These are phyloP conservation scores for Drosophila parthenogenetica DNA, from an alignment of 2,888 invertebrate species.

Conservation along the genomic window DNA sequence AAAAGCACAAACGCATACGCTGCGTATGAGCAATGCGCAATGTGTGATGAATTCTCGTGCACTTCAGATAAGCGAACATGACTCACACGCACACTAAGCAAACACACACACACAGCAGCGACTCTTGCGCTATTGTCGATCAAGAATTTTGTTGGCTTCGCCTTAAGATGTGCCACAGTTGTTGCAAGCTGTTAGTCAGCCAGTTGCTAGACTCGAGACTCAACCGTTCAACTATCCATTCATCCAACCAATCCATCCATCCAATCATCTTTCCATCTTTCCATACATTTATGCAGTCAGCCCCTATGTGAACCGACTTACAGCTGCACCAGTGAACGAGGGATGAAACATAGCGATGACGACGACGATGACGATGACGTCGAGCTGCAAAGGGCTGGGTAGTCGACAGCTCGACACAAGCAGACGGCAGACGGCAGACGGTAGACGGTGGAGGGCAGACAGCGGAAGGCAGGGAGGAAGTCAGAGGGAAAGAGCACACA, in stretches of 20 bases:
- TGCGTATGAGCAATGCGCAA: conserved; percentile 48
- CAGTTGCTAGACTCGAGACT: conserved; percentile 55
- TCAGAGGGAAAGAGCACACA: conserved; percentile 13
- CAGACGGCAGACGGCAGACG: conserved; percentile 14
- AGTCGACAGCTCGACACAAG: conserved; percentile 18
- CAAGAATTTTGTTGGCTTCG: background rate
- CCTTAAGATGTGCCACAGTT: conserved; percentile 27
- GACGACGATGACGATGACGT: conserved; percentile 32
- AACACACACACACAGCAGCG: conserved; percentile 6
- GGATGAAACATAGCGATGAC: conserved; percentile 68
- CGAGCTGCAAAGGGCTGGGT: conserved; percentile 27
- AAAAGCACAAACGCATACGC: conserved; percentile 64
- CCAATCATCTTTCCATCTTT: background rate
- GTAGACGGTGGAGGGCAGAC: conserved; percentile 22
- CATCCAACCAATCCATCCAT: background rate
- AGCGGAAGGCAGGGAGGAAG: conserved; percentile 3
- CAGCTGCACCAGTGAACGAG: conserved; percentile 65
- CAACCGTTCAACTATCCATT: background rate
- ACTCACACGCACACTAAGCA: conserved; percentile 34
- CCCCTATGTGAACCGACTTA: conserved; percentile 64
- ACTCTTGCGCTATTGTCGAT: background rate
- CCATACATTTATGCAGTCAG: conserved; percentile 20
- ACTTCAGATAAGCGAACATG: conserved; percentile 44
- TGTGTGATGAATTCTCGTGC: conserved; percentile 42
- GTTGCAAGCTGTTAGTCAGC: conserved; percentile 43